These are phyloP conservation scores for Microchirus variegatus DNA, from an alignment of 2,797 vertebrate genomes.

Conservation along the genomic window DNA sequence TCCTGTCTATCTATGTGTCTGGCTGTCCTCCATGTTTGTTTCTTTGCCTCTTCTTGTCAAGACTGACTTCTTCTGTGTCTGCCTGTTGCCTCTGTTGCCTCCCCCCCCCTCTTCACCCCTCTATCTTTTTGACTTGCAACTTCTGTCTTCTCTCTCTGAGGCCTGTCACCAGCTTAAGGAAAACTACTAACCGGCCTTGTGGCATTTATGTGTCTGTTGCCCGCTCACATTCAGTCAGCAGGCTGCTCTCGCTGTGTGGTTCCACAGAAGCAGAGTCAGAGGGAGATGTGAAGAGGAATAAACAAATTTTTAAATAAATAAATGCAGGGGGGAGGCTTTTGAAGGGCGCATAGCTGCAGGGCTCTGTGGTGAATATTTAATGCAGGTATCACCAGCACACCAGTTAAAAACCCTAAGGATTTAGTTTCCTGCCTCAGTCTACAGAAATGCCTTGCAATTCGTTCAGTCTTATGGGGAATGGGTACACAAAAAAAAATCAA, in stretches of 20 bases:
- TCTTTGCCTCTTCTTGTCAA: conserved; percentile 8
- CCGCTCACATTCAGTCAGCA: conserved; percentile 56
- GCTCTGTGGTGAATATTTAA: conserved; percentile 74
- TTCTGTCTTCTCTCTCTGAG: conserved; percentile 36
- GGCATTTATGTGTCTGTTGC: conserved; percentile 55
- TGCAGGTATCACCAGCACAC: conserved; percentile 62
- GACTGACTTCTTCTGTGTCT: conserved; percentile 1
- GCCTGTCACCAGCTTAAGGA: conserved; percentile 42
- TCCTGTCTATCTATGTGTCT: background rate
- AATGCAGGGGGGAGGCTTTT: conserved; percentile 67
- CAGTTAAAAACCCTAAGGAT: conserved; percentile 46
- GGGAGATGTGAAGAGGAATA: conserved; percentile 72
- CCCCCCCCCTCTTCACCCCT: conserved; percentile 12
- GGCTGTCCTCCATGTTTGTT: background rate
- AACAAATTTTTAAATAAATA: conserved; percentile 79
- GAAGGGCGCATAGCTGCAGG: conserved; percentile 68
- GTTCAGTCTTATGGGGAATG: conserved; percentile 13
- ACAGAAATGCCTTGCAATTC: conserved; percentile 46
- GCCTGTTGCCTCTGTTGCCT: conserved; percentile 7
- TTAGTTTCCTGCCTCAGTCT: conserved; percentile 34
- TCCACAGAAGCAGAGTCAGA: conserved; percentile 38
- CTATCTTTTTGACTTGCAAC: conserved; percentile 16
- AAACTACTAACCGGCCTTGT: conserved; percentile 57
- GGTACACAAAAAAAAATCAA: background rate
- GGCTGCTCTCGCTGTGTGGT: conserved; percentile 54